Conservation (phyloP, 2,113 vertebrate genomes). For the Tetraodon nigroviridis region DNA sequence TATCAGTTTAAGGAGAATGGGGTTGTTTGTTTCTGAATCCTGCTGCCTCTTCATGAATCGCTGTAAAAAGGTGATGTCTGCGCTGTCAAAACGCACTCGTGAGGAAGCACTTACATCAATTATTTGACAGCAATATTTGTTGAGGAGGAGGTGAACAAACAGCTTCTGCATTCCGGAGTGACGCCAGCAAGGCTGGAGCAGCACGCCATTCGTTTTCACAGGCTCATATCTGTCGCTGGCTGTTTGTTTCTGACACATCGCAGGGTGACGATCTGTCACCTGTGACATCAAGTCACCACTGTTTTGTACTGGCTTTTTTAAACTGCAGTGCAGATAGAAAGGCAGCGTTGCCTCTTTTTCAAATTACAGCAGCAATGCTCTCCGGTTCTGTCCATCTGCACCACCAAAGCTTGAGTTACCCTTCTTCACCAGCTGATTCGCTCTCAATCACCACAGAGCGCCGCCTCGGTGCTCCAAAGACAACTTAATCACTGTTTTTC, state of each 20-base stretch:
- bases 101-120: constrained; percentile 32
- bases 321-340: neutral
- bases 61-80: constrained; percentile 3
- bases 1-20: no score
- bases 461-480: constrained; percentile 46
- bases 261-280: constrained; percentile 17
- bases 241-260: constrained; percentile 22
- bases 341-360: neutral
- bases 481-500: constrained; percentile 70
- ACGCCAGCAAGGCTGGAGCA: constrained; percentile 11
- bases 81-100: constrained; percentile 28
- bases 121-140: constrained; percentile 45
- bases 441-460: constrained; percentile 55
- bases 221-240: constrained; percentile 22
- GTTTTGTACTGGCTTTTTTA: neutral
- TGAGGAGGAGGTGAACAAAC: constrained; percentile 29
- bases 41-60: constrained; percentile 16
- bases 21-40: neutral
- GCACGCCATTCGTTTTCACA: constrained; percentile 14
- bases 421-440: constrained; percentile 40
- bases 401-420: constrained; percentile 4
- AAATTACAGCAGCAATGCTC: constrained; percentile 13
- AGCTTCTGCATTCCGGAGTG: constrained; percentile 24
- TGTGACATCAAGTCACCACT: constrained; percentile 17
- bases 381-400: neutral